Percentiles rank a stretch among this genome's conserved stretches.
phyloP scores from a whole-genome alignment of 2,888 invertebrate genomes.

The Caenorhabditis afra region DNA sequence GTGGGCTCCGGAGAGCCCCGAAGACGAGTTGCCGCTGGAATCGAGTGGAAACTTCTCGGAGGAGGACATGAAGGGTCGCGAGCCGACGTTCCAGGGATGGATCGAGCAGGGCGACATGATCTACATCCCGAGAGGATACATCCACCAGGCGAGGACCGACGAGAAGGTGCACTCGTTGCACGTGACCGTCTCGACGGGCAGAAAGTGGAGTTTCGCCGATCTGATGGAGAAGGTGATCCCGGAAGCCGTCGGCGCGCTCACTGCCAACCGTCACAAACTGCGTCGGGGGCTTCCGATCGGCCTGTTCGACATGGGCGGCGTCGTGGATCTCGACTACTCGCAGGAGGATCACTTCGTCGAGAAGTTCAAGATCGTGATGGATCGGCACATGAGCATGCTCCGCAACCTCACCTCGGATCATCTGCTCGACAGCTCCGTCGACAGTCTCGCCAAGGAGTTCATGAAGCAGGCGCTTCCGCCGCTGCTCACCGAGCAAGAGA shows the following conservation, averaged over 20 bases:
- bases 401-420: constrained; percentile 77
- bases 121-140: constrained; percentile 89
- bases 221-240: constrained; percentile 86
- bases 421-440: constrained; percentile 88
- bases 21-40: constrained; percentile 87
- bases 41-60: constrained; percentile 83
- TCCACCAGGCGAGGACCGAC: constrained; percentile 81
- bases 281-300: constrained; percentile 65
- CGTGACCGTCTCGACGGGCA: constrained; percentile 93
- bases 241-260: constrained; percentile 53
- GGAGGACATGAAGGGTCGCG: constrained; percentile 66
- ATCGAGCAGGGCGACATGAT: constrained; percentile 85
- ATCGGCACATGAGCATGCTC: constrained; percentile 65
- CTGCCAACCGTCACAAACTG: constrained; percentile 53
- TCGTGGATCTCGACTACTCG: constrained; percentile 65
- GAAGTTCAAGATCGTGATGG: constrained; percentile 67
- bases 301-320: constrained; percentile 72
- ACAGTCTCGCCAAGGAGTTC: constrained; percentile 89
- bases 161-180: constrained; percentile 90
- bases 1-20: constrained; percentile 86
- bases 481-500: constrained; percentile 80
- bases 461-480: constrained; percentile 93
- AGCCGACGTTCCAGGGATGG: constrained; percentile 76
- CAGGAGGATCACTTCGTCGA: constrained; percentile 67
- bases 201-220: constrained; percentile 92